Base-by-base conservation (phyloP, 2,797 vertebrate genomes). In the Myioborus miniatus region DNA sequence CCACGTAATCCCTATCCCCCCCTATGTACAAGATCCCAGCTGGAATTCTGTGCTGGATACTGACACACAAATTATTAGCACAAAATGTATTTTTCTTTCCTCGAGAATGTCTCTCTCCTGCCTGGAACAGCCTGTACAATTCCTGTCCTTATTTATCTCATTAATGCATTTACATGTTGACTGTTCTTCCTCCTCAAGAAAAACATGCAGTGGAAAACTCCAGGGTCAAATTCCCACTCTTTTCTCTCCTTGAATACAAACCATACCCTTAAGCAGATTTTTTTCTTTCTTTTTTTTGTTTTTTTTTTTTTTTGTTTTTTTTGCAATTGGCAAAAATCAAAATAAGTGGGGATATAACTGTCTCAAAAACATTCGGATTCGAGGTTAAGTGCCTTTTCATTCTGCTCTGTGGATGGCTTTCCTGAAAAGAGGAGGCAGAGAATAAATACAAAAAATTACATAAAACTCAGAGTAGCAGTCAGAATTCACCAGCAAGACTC, bases 101-200 rank as follows among this genome's bases (percentile, higher is more conserved):
- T 85, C 0, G 0, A 84, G 53, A 75, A 69, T 47, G 43, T 81
- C 36, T 91, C 58, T 75, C 72, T 63, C 82, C 69, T 72, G 84
- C 55, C 62, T 76, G 69, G 94, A 93, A 96, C 94, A 90, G 70
- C 44, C 74, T 79, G 96, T 97, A 52, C 94, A 77, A 80, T 83
- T 76, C 69, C 55, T 60, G 55, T 72, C 69, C 5, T 15, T 90
- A 64, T 96, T 96, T 94, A 83, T 86, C 87, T 94, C 91, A 82
- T 91, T 89, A 94, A 43, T 72, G 63, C 59, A 67, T 70, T 86
- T 91, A 69, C 34, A 86, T 37, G 1, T 81, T 49, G 62, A 67
- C 65, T 90, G 19, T 36, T 9, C 47, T 87, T 84, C 55, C 21
- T 87, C 11, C 39, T 83, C 79, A 72, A 86, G 43, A 80, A 88